Evolutionary conservation across 2,888 invertebrate species (phyloP).

Genomic region (Lasioglossum leucozonium): DNA sequence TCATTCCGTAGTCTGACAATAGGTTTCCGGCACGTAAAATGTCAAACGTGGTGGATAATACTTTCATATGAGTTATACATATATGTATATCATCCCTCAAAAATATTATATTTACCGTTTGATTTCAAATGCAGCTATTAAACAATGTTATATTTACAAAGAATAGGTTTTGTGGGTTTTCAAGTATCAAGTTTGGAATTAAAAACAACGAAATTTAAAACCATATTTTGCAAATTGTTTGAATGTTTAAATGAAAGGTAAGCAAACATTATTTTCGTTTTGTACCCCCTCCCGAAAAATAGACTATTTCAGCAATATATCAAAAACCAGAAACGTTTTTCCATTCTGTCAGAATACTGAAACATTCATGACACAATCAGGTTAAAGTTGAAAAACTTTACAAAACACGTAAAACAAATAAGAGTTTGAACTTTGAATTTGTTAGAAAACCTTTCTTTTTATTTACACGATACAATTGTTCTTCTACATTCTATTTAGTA

Average conservation of each 20-base stretch:
- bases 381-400: not conserved
- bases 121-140: not conserved
- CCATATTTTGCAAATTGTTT: not conserved
- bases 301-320: not conserved
- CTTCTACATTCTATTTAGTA: not conserved
- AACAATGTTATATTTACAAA: not conserved
- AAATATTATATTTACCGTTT: not conserved
- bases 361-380: not conserved
- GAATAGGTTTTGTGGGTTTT: not conserved
- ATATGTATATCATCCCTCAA: not conserved
- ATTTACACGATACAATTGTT: not conserved
- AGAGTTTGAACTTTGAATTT: not conserved
- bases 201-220: not conserved
- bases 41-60: not conserved
- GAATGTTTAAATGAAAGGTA: not conserved
- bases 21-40: not conserved
- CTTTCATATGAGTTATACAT: not conserved
- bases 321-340: not conserved
- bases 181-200: not conserved
- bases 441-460: not conserved
- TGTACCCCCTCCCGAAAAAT: not conserved
- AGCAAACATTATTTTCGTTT: not conserved
- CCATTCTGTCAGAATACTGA: not conserved
- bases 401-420: not conserved
- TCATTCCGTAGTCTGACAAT: not conserved